phyloP scores from a whole-genome alignment of 1,140 invertebrate genomes.

The Tetragnatha versicolor region DNA sequence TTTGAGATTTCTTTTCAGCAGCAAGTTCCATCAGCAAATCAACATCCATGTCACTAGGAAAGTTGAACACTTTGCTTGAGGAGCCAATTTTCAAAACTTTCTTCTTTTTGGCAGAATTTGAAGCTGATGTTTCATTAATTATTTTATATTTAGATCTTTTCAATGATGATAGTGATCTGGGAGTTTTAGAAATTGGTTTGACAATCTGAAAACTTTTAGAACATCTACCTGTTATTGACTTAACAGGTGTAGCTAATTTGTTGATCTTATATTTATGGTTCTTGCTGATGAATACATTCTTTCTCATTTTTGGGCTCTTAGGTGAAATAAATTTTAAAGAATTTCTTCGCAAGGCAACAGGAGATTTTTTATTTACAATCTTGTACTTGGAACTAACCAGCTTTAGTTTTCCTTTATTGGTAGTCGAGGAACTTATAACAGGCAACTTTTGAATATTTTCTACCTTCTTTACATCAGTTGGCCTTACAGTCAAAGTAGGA shows the following conservation, averaged over 20 bases:
- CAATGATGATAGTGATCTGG: too few species aligned
- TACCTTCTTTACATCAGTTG: too few species aligned
- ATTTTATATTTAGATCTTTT: background rate
- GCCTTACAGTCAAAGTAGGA: too few species aligned
- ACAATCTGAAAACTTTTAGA: too few species aligned
- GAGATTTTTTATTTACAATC: conserved; percentile 4
- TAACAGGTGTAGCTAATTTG: too few species aligned
- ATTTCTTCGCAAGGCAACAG: background rate
- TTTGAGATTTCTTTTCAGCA: background rate
- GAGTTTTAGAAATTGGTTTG: too few species aligned
- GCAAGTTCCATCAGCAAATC: conserved; percentile 22
- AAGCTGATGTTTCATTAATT: background rate
- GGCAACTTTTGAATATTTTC: too few species aligned
- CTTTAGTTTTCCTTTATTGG: too few species aligned
- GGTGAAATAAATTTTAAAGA: background rate
- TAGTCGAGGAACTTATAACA: too few species aligned
- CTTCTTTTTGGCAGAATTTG: background rate
- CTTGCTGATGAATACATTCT: too few species aligned
- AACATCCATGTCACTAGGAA: conserved; percentile 2
- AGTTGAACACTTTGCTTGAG: background rate
- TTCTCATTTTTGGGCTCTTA: background rate
- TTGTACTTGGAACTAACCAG: conserved; percentile 2
- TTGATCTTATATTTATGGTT: too few species aligned
- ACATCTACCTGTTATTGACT: too few species aligned
- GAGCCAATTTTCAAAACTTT: background rate